phyloP scores from a whole-genome alignment of 2,888 invertebrate species.

The Scrobipalpa atriplicella region DNA sequence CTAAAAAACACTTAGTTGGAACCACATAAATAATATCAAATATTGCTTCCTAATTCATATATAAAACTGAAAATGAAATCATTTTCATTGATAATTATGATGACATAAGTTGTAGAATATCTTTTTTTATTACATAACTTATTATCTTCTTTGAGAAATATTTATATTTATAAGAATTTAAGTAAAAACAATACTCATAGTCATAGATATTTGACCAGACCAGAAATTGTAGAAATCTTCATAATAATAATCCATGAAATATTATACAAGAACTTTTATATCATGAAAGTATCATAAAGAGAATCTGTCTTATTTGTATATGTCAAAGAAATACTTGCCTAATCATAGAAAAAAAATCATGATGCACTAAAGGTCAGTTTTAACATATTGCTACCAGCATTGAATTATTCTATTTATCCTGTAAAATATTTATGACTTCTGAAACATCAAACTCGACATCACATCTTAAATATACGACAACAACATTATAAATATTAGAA shows the following conservation, averaged over 20 bases:
- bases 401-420: neutral
- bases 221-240: neutral
- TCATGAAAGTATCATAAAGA: too few relatives aligned
- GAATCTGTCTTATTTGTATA: too few relatives aligned
- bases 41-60: constrained; percentile 33
- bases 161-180: too few relatives aligned
- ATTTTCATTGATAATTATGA: too few relatives aligned
- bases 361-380: neutral
- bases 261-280: too few relatives aligned
- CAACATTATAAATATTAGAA: constrained; percentile 59
- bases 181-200: too few relatives aligned
- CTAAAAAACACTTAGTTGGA: constrained; percentile 28
- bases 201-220: too few relatives aligned
- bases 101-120: too few relatives aligned
- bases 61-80: neutral
- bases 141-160: too few relatives aligned
- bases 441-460: constrained; percentile 39
- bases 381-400: neutral
- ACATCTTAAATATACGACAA: constrained; percentile 47
- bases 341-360: neutral
- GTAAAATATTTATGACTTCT: constrained; percentile 8
- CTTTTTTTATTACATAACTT: too few relatives aligned
- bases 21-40: constrained; percentile 44
- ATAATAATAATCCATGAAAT: too few relatives aligned
- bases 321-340: neutral